Evolutionary conservation across 1,140 invertebrate genomes (phyloP).

Genomic region (Delia radicum): DNA sequence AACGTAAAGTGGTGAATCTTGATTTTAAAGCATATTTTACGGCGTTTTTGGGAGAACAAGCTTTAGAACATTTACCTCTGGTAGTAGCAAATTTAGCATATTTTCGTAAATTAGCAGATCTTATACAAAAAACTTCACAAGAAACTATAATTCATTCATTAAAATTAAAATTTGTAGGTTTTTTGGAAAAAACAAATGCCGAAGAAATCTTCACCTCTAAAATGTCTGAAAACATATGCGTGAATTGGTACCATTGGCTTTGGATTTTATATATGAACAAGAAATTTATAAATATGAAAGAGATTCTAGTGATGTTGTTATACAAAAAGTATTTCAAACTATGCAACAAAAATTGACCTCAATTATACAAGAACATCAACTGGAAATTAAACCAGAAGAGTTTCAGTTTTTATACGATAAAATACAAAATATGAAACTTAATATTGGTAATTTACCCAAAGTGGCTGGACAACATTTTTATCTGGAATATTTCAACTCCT

Average conservation of each 20-base stretch:
- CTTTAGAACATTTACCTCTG: not conserved
- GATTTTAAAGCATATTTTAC: not conserved
- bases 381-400: not conserved
- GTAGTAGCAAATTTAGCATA: not conserved
- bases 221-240: conserved; percentile 20
- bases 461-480: not conserved
- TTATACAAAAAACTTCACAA: not conserved
- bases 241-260: conserved; percentile 6
- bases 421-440: conserved; percentile 2
- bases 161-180: not conserved
- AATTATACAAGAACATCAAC: not conserved
- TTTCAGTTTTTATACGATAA: not conserved
- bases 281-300: not conserved
- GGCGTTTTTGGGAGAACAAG: not conserved
- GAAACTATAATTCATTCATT: not conserved
- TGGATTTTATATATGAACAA: conserved; percentile 24
- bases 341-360: not conserved
- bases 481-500: not conserved
- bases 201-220: not conserved
- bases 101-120: not conserved
- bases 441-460: conserved; percentile 25
- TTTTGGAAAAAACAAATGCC: conserved; percentile 1
- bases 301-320: not conserved
- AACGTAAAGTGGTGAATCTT: not conserved
- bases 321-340: not conserved